A percentile compares a stretch with the other conserved stretches of the same genome.
Evolutionary conservation across 2,888 invertebrate species (phyloP).

Genomic region (Agonum fuliginosum): DNA sequence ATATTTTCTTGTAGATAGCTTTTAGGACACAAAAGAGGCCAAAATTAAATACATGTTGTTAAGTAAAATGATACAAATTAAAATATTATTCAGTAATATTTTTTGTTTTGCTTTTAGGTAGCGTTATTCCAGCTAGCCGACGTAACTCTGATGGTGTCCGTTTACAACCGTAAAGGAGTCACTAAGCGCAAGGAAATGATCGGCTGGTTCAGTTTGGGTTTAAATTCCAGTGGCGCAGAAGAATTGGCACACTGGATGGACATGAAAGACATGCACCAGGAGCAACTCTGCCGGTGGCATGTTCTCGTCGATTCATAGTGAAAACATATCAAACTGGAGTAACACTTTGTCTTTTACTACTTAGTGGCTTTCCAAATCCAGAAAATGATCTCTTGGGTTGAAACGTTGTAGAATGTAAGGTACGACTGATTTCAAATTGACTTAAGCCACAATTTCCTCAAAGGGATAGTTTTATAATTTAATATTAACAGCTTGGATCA

Average conservation of each 20-base stretch:
- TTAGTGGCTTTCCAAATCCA: conserved; percentile 17
- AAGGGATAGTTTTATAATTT: conserved; percentile 10
- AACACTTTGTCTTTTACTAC: conserved; percentile 8
- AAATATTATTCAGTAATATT: conserved; percentile 9
- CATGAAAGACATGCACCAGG: conserved; percentile 90
- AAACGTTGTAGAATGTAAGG: conserved; percentile 19
- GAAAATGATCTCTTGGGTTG: conserved; percentile 25
- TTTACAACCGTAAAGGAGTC: conserved; percentile 93
- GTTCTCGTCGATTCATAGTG: conserved; percentile 84
- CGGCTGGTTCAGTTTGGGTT: conserved; percentile 96
- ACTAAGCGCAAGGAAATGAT: conserved; percentile 97
- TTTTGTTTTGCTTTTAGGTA: conserved; percentile 77
- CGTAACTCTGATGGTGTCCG: conserved; percentile 94
- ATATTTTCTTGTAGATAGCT: too few species aligned
- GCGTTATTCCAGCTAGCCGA: conserved; percentile 96
- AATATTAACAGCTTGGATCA: conserved; percentile 43
- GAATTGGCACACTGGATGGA: conserved; percentile 96
- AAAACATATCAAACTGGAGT: conserved; percentile 50
- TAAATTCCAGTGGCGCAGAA: conserved; percentile 93
- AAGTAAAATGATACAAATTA: not conserved
- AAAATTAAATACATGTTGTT: too few species aligned
- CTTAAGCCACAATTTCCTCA: conserved; percentile 5
- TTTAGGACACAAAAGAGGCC: too few species aligned
- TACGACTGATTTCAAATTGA: conserved; percentile 35
- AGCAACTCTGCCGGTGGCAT: conserved; percentile 96